A percentile compares a stretch with the other conserved stretches of the same genome.
Evolutionary conservation across 2,113 vertebrate genomes (phyloP).

Genomic region (Hippolais icterina): DNA sequence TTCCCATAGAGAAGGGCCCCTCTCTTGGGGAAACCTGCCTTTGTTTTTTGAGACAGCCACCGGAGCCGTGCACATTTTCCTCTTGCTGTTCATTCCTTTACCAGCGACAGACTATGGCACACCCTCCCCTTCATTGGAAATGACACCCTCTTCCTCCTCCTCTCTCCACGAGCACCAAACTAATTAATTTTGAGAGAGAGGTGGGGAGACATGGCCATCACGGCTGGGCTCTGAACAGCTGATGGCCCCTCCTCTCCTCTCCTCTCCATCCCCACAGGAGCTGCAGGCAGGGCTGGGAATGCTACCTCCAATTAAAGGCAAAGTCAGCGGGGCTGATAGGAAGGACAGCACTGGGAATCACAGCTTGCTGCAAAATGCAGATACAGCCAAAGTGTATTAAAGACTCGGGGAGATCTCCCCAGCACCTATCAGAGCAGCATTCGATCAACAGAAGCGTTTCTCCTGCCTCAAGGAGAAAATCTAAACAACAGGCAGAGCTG

Average conservation of each 20-base stretch:
- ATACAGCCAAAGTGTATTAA: neutral
- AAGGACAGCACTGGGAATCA: neutral
- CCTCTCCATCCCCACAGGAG: neutral
- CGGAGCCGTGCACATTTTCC: neutral
- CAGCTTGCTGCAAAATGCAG: neutral
- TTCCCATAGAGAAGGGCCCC: neutral
- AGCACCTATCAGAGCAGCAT: neutral
- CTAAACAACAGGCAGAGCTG: neutral
- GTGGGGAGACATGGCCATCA: neutral
- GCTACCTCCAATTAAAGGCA: neutral
- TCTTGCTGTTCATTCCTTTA: neutral
- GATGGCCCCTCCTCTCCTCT: neutral
- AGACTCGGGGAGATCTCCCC: neutral
- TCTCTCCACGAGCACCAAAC: neutral
- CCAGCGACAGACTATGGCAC: neutral
- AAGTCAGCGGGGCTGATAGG: neutral
- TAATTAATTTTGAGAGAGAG: slow-evolving; percentile 4
- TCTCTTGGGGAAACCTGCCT: neutral
- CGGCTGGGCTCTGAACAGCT: neutral
- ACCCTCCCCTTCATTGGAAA: neutral
- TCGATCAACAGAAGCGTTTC: neutral
- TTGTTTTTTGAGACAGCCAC: neutral
- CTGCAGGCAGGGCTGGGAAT: neutral
- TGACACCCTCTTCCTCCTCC: neutral
- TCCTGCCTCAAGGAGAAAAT: neutral